A percentile compares a stretch with the other conserved stretches of the same genome.
phyloP scores from a whole-genome alignment of 2,888 invertebrate genomes.

The Pilophorus perplexus region DNA sequence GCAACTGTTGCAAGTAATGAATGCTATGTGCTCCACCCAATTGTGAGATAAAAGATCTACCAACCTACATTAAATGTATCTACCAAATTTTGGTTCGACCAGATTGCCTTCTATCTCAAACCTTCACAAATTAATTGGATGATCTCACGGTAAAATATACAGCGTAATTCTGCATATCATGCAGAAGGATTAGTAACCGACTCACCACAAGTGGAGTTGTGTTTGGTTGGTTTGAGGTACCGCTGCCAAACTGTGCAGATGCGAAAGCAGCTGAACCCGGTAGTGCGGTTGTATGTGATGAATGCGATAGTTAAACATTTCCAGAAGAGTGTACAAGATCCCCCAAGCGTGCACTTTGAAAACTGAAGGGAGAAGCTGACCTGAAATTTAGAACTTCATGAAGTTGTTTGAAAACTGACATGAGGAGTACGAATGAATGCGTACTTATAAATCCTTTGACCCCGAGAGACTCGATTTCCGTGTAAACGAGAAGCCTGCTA shows the following conservation, averaged over 20 bases:
- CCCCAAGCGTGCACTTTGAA: conserved; percentile 93
- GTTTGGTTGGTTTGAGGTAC: conserved; percentile 94
- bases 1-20: too few relatives aligned
- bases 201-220: conserved; percentile 84
- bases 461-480: conserved; percentile 93
- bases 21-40: too few relatives aligned
- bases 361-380: conserved; percentile 83
- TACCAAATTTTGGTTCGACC: too few relatives aligned
- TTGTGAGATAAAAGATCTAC: too few relatives aligned
- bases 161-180: background rate
- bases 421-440: background rate
- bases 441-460: conserved; percentile 92
- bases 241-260: conserved; percentile 85
- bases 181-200: conserved; percentile 16
- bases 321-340: conserved; percentile 88
- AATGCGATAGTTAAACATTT: conserved; percentile 95
- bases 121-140: too few relatives aligned
- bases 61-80: too few relatives aligned
- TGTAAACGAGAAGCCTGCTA: conserved; percentile 86
- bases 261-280: conserved; percentile 84
- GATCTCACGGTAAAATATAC: conserved; percentile 11
- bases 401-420: background rate
- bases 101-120: too few relatives aligned
- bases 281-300: conserved; percentile 97
- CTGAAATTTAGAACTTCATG: conserved; percentile 53